Evolutionary conservation across 2,797 vertebrate genomes (phyloP).

Genomic region (Anabacerthia variegaticeps): DNA sequence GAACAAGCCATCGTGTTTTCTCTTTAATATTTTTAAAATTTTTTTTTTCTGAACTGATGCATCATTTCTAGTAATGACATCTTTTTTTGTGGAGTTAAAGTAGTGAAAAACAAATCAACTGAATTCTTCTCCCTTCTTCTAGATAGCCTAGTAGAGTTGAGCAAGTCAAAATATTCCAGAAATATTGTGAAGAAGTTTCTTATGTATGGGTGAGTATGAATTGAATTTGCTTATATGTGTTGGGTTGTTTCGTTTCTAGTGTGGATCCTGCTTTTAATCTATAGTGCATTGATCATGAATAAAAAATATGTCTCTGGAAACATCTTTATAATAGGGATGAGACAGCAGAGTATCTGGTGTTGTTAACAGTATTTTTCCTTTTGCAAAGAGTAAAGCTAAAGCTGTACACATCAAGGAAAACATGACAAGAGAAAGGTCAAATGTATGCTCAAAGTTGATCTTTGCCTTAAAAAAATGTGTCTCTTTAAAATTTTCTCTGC

Average conservation of each 20-base stretch:
- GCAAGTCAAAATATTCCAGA: constrained; percentile 92
- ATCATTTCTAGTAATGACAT: neutral
- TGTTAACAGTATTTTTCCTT: neutral
- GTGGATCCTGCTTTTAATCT: neutral
- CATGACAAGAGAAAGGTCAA: neutral
- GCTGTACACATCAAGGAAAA: neutral
- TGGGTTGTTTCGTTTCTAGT: neutral
- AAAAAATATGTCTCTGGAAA: neutral
- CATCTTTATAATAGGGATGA: neutral
- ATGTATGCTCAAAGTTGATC: neutral
- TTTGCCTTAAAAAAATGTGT: neutral
- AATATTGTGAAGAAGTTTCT: constrained; percentile 96
- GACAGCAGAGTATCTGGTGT: neutral
- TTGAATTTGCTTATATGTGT: neutral
- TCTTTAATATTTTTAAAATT: neutral
- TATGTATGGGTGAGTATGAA: constrained; percentile 92
- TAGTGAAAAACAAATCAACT: neutral
- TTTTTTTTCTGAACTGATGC: neutral
- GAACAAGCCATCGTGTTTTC: neutral
- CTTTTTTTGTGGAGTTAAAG: neutral
- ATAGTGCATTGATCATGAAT: accelerated
- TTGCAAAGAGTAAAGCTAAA: neutral
- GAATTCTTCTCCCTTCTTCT: neutral
- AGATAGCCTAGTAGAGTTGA: constrained; percentile 86
- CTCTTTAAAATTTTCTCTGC: neutral